phyloP scores from a whole-genome alignment of 2,888 invertebrate species.

The Agrilus biguttatus region DNA sequence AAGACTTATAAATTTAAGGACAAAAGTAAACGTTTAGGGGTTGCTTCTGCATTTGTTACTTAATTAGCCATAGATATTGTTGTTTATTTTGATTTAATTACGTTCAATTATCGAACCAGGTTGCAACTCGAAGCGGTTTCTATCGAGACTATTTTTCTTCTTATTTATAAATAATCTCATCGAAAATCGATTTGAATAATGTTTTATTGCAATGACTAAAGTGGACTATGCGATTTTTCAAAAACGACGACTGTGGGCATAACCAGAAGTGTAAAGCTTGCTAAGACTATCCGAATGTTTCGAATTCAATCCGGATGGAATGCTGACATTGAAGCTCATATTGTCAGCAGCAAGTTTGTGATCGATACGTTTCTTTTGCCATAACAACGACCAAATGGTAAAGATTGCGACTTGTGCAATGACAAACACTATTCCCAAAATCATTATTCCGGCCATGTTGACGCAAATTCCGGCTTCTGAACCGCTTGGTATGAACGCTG shows the following conservation, averaged over 20 bases:
- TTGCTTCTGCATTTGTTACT: too few species aligned
- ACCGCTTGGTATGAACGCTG: slow-evolving; percentile 50
- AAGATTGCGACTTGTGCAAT: slow-evolving; percentile 77
- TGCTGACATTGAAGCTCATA: slow-evolving; percentile 43
- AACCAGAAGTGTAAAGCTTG: slow-evolving; percentile 79
- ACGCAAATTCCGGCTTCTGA: slow-evolving; percentile 50
- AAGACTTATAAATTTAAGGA: too few species aligned
- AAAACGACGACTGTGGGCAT: slow-evolving; percentile 51
- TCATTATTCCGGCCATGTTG: slow-evolving; percentile 66
- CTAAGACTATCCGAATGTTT: slow-evolving; percentile 61
- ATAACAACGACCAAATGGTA: slow-evolving; percentile 78
- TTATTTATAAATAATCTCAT: too few species aligned
- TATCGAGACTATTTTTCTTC: too few species aligned
- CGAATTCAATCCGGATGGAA: slow-evolving; percentile 41
- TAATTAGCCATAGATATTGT: too few species aligned
- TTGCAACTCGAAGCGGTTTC: too few species aligned
- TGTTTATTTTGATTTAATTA: too few species aligned
- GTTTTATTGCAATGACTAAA: too few species aligned
- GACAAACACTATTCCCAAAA: slow-evolving; percentile 74
- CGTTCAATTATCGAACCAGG: too few species aligned
- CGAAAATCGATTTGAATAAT: background rate
- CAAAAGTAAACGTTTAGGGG: too few species aligned
- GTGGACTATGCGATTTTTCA: slow-evolving; percentile 8
- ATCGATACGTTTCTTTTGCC: slow-evolving; percentile 56
- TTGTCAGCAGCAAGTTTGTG: slow-evolving; percentile 44